Evolutionary conservation across 2,888 invertebrate species (phyloP).

Genomic region (Acleris holmiana): DNA sequence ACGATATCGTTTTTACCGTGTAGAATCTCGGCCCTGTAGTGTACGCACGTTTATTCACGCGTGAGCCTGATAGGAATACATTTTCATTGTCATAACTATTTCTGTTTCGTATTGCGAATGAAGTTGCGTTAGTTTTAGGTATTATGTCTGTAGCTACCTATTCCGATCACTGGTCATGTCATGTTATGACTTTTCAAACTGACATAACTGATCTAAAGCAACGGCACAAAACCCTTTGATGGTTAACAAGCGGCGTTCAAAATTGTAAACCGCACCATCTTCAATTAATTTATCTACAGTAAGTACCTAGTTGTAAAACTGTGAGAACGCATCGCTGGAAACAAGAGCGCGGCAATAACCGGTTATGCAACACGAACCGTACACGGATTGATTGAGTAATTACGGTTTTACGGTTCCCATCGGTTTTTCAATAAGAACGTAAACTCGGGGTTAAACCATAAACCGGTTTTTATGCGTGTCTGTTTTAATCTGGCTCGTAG

Average conservation of each 20-base stretch:
- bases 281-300: background rate
- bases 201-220: too few species aligned
- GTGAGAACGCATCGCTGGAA: slow-evolving; percentile 61
- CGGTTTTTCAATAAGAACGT: slow-evolving; percentile 50
- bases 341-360: slow-evolving; percentile 69
- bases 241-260: background rate
- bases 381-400: slow-evolving; percentile 66
- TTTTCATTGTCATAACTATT: too few species aligned
- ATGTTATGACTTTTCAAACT: too few species aligned
- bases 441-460: slow-evolving; percentile 19
- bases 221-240: too few species aligned
- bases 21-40: too few species aligned
- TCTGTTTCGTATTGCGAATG: too few species aligned
- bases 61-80: too few species aligned
- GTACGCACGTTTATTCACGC: too few species aligned
- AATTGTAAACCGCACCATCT: slow-evolving; percentile 10
- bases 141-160: too few species aligned
- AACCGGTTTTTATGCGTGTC: slow-evolving; percentile 9
- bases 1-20: too few species aligned
- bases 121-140: too few species aligned
- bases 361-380: slow-evolving; percentile 65
- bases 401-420: slow-evolving; percentile 58
- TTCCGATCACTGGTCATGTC: too few species aligned
- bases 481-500: slow-evolving; percentile 16
- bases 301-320: slow-evolving; percentile 56